Conservation (phyloP, 2,113 vertebrate species). For the Fregata magnificens region DNA sequence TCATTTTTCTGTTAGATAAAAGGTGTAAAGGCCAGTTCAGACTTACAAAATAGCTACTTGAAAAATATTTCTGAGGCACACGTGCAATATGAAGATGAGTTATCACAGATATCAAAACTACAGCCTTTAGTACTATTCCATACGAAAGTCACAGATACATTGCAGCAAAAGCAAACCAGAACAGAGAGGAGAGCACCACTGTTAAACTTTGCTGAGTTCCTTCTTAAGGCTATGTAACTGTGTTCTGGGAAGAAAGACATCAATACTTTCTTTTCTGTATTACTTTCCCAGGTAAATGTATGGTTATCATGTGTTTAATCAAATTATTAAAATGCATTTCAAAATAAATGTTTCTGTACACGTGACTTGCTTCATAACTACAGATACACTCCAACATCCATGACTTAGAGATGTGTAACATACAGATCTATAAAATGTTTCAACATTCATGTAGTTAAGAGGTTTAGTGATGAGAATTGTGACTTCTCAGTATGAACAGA, state of each 20-base stretch:
- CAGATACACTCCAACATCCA: not conserved
- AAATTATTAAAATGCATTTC: not conserved
- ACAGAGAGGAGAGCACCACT: not conserved
- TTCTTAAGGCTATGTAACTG: not conserved
- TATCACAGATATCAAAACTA: not conserved
- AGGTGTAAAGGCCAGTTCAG: not conserved
- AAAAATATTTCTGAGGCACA: slow-evolving; percentile 19
- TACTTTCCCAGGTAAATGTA: not conserved
- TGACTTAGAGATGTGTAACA: not conserved
- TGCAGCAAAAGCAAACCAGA: slow-evolving; percentile 29
- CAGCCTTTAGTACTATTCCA: not conserved
- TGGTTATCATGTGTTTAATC: not conserved
- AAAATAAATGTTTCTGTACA: not conserved
- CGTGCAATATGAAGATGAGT: not conserved
- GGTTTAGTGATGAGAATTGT: not conserved
- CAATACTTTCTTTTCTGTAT: not conserved
- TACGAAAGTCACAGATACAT: not conserved
- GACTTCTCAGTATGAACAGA: not conserved
- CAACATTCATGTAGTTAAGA: not conserved
- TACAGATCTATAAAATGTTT: not conserved
- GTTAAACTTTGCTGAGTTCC: not conserved
- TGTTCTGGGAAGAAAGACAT: not conserved
- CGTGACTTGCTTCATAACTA: not conserved
- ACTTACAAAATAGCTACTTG: slow-evolving; percentile 27
- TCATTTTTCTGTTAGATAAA: not conserved